Evolutionary conservation across 2,113 vertebrate species (phyloP), one percentile per base, ranked within the genome.

Genomic region (Rhea pennata): DNA sequence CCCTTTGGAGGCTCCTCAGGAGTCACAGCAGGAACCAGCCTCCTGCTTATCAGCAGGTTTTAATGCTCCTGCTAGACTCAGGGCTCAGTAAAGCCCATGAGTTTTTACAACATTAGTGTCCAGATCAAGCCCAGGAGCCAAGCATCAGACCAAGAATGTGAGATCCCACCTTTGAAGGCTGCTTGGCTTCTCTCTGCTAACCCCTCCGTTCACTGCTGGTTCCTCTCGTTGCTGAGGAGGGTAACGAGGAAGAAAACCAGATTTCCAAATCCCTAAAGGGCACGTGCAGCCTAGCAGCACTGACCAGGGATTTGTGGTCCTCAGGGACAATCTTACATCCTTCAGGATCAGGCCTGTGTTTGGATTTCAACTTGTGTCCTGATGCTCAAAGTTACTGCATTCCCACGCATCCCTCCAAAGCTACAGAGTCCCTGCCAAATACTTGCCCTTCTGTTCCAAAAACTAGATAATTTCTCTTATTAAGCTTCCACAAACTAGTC

Each of bases 401-500:
- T 21, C 66, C 39, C 48, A 16, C 8, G 23, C 59, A 3, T 10
- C 16, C 29, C 67, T 59, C 50, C 59, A 67, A 59, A 75, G 58
- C 39, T 6, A 4, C 9, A 1, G 2, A 4, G 23, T 27, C 48
- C 88, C 67, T 64, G 89, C 91, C 95, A 93, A 74, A 71, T 70
- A 72, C 22, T 79, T 54, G 39, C 26, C 26, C 74, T 76, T 54
- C 81, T 5, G 1, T 67, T 90, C 91, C 94, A 92, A 89, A 95
- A 40, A 2, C 3, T 46, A 2, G 17, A 51, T 91, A 20, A 91
- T 93, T 90, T 80, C 92, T 54, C 91, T 82, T 54, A 92, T 93
- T 82, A 51, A 54, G 87, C 50, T 84, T 80, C 89, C 78, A 87
- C 95, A 93, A 74, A 81, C 86, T 5, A 69, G 83, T 61, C 39